These are phyloP conservation scores for Corydoras maculifer DNA, from an alignment of 2,113 vertebrate species.

Conservation along the genomic window DNA sequence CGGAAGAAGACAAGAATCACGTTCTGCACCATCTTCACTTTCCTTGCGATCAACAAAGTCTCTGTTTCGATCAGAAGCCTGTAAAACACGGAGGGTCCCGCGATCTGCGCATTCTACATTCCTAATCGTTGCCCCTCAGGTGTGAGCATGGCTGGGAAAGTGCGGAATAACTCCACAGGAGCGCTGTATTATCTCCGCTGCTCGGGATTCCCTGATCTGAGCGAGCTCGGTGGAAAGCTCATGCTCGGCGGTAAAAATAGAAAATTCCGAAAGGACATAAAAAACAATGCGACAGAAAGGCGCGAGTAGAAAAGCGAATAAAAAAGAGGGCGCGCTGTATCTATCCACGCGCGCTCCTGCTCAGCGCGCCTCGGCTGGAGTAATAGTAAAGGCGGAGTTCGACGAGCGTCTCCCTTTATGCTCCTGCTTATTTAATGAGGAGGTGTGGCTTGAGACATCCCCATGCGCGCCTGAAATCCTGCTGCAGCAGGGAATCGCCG, in stretches of 20 bases:
- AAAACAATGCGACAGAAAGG: neutral
- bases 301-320: constrained; percentile 20
- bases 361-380: constrained; percentile 31
- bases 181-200: constrained; percentile 30
- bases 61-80: constrained; percentile 35
- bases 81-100: constrained; percentile 31
- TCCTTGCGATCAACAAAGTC: constrained; percentile 4
- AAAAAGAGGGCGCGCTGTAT: neutral
- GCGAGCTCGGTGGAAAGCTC: neutral
- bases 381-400: constrained; percentile 16
- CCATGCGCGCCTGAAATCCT: constrained; percentile 34
- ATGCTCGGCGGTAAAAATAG: neutral
- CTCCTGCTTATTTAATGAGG: constrained; percentile 45
- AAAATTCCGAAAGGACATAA: constrained; percentile 19
- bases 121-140: constrained; percentile 43
- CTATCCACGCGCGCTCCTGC: constrained; percentile 19
- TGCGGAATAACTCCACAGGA: constrained; percentile 54
- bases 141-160: constrained; percentile 32
- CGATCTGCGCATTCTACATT: constrained; percentile 49
- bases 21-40: constrained; percentile 84
- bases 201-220: constrained; percentile 14
- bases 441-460: constrained; percentile 55
- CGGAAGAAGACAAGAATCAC: constrained; percentile 95
- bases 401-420: constrained; percentile 40
- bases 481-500: constrained; percentile 38